Percentiles rank a stretch among this genome's conserved stretches.
These are phyloP conservation scores for Ochropleura leucogaster DNA, from an alignment of 2,888 invertebrate species.

Conservation along the genomic window DNA sequence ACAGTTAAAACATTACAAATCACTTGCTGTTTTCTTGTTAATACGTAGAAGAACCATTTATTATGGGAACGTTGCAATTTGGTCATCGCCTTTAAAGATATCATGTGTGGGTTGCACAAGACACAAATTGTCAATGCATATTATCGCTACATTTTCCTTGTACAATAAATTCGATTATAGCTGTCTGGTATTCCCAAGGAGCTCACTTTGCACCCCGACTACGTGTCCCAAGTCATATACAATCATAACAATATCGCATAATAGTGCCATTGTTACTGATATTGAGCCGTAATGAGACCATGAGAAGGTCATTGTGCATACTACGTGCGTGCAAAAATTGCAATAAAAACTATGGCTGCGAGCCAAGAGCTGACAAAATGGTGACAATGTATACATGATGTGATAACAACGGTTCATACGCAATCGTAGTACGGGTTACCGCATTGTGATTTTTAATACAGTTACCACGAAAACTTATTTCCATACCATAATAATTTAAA, in stretches of 20 bases:
- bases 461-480: background rate
- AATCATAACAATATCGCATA: conserved; percentile 52
- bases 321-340: conserved; percentile 55
- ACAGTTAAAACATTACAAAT: background rate
- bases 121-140: background rate
- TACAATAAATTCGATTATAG: conserved; percentile 23
- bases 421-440: background rate
- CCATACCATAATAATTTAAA: too few species aligned
- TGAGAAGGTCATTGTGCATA: conserved; percentile 56
- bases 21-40: background rate
- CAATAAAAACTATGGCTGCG: conserved; percentile 50
- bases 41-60: background rate
- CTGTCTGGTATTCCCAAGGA: conserved; percentile 41
- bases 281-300: conserved; percentile 49
- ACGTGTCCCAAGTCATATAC: conserved; percentile 62
- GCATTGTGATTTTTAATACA: background rate
- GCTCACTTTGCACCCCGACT: conserved; percentile 42
- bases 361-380: conserved; percentile 49
- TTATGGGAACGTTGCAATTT: background rate
- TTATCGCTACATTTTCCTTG: conserved; percentile 32
- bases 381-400: conserved; percentile 18
- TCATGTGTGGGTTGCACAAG: background rate
- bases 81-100: background rate
- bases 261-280: conserved; percentile 52
- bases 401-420: conserved; percentile 26